Evolutionary conservation across 2,888 invertebrate species (phyloP), one percentile per base, ranked within the genome.

Genomic region (Scaeva pyrastri): DNA sequence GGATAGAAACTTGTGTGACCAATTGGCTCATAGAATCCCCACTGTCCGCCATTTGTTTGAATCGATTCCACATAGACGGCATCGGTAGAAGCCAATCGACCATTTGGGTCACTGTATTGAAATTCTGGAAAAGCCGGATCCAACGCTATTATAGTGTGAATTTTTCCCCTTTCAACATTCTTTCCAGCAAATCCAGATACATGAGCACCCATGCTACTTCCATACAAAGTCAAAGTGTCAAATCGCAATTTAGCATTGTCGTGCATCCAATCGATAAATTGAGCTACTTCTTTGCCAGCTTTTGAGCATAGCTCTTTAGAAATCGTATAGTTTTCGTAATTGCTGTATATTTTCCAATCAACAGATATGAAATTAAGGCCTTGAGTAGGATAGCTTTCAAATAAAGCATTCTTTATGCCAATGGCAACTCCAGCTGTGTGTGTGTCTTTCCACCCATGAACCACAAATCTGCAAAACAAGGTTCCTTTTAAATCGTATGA

Each of bases 161-260:
- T 92, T 16, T 93, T 93, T 39, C 94, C 94, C 89, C 93, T 89
- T 73, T 92, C 92, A 0, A 94, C 92, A 88, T 92, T 93, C 76
- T 94, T 94, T 2, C 94, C 94, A 31, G 94, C 93, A 71, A 94
- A 93, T 0, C 94, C 94, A 21, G 94, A 94, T 1, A 94, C 93
- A 88, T 94, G 94, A 0, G 94, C 94, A 0, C 94, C 94, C 58
- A 94, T 90, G 77, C 94, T 94, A 79, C 94, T 94, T 0, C 94
- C 94, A 68, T 94, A 93, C 3, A 90, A 60, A 93, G 93, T 90
- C 92, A 94, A 79, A 92, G 90, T 0, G 92, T 93, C 7, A 93
- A 93, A 55, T 92, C 90, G n/a, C 91, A 92, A 1, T 92, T 93
- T 39, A 93, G 93, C 89, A 91, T 91, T 0, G 91, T 93, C 6